Conservation (phyloP, 2,113 vertebrate genomes). For the Oncorhynchus keta region DNA sequence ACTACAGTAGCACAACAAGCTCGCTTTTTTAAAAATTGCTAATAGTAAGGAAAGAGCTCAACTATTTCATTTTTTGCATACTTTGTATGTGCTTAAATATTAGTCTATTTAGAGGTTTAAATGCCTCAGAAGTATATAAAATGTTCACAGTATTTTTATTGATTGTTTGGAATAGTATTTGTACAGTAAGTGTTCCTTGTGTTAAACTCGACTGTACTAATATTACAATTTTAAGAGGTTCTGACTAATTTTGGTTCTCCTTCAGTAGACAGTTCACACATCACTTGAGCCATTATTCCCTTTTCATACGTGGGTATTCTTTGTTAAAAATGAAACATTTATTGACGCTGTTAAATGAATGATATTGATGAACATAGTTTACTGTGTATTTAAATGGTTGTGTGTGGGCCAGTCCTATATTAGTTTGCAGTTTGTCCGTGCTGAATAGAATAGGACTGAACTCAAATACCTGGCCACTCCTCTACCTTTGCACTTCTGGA, state of each 20-base stretch:
- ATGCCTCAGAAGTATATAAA: constrained; percentile 47
- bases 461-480: too few relatives aligned
- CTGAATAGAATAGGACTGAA: too few relatives aligned
- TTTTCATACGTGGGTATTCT: neutral
- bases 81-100: constrained; percentile 20
- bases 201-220: constrained; percentile 46
- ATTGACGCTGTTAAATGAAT: too few relatives aligned
- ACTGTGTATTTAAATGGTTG: too few relatives aligned
- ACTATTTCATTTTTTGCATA: constrained; percentile 18
- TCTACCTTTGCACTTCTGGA: too few relatives aligned
- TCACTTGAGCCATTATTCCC: neutral
- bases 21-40: neutral
- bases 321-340: too few relatives aligned
- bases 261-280: neutral
- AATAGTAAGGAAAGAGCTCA: constrained; percentile 37
- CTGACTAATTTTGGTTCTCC: neutral
- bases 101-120: constrained; percentile 26
- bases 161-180: constrained; percentile 17
- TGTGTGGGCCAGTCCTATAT: too few relatives aligned
- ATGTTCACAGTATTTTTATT: constrained; percentile 44
- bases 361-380: too few relatives aligned
- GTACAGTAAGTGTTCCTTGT: constrained; percentile 71
- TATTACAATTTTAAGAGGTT: constrained; percentile 54
- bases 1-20: too few relatives aligned
- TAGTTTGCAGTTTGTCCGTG: too few relatives aligned